Evolutionary conservation across 1,140 invertebrate species (phyloP).

Genomic region (Heliconius congener): DNA sequence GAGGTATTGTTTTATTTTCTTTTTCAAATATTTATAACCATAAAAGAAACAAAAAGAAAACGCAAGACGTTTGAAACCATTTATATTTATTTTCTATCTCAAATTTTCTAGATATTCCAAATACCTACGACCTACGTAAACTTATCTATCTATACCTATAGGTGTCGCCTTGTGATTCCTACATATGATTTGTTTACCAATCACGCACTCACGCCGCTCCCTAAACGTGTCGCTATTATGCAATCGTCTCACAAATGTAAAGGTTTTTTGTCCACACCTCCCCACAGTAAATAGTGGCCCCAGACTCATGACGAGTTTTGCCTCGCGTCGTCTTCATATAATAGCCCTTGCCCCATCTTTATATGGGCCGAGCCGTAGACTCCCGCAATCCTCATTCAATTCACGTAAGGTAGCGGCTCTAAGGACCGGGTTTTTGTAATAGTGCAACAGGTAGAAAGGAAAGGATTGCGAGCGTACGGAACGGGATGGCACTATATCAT

Average conservation of each 20-base stretch:
- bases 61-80: background rate
- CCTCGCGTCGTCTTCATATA: conserved; percentile 58
- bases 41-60: background rate
- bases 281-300: conserved; percentile 67
- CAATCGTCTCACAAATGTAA: conserved; percentile 65
- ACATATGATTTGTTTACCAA: conserved; percentile 53
- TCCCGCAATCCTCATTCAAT: conserved; percentile 77
- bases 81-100: background rate
- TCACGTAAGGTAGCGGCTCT: conserved; percentile 80
- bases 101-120: background rate
- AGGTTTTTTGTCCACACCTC: conserved; percentile 63
- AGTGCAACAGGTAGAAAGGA: conserved; percentile 80
- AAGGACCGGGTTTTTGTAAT: conserved; percentile 80
- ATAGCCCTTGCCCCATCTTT: conserved; percentile 76
- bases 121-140: no score
- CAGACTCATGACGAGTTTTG: conserved; percentile 61
- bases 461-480: conserved; percentile 73
- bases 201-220: conserved; percentile 59
- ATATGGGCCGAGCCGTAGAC: conserved; percentile 77
- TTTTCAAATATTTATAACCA: background rate
- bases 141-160: background rate
- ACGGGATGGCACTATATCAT: conserved; percentile 60
- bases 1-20: background rate
- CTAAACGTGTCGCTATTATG: conserved; percentile 70
- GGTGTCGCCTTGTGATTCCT: conserved; percentile 23